Evolutionary conservation across 1,140 invertebrate species (phyloP), one percentile per base, ranked within the genome.

Genomic region (Drosophila bocki): DNA sequence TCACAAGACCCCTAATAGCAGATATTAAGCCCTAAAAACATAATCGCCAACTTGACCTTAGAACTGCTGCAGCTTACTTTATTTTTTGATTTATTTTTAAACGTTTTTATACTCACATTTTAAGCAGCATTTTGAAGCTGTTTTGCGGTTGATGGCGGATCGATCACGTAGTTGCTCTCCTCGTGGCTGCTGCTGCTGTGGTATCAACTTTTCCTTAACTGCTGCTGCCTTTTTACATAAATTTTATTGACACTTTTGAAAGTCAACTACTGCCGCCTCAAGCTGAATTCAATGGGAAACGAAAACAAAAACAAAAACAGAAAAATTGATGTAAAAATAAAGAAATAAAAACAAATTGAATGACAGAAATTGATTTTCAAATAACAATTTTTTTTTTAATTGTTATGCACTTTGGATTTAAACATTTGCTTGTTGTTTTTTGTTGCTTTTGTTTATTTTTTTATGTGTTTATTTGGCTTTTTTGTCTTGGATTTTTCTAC

Each of bases 211-310:
- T 63, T 63, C 51, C 35, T 37, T 62, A 63, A 50, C 41, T 63
- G 48, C 41, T 63, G 48, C 41, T 29, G 19, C 37, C 57, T 67
- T 76, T 58, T 69, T 56, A 39, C 74, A 72, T 72, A 72, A 71
- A 60, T 77, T 77, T 77, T 77, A 86, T 83, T 83, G 75, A 78
- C 83, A 86, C 83, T 80, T 82, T 85, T 82, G 76, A 86, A 82
- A 87, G 83, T 86, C 79, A 86, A 84, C 81, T 71, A 69, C 61
- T 13, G 78, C 53, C 48, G 64, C 61, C 74, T 76, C 59, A 41
- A 50, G 80, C 80, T 80, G 22, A 22, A 22, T 22, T 85, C 47
- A 39, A 76, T 41, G 45, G 41, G 22, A 22, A 22, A 22, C 22
- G 22, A 22, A 39, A 75, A 56, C 32, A 37, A 35, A 71, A 41